Conservation (phyloP, 2,113 vertebrate genomes). For the Gallinago undulata region DNA sequence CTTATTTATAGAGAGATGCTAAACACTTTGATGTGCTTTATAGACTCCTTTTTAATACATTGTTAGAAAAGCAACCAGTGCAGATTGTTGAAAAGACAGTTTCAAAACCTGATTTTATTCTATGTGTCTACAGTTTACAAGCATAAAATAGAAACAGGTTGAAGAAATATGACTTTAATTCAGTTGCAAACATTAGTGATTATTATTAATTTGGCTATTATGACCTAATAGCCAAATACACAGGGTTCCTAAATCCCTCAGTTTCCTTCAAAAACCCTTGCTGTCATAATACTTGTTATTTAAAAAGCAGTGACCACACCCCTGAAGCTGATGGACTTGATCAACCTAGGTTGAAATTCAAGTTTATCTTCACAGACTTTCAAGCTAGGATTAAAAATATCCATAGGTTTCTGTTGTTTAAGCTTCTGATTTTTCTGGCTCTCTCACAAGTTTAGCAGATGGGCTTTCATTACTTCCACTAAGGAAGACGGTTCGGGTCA, state of each 20-base stretch:
- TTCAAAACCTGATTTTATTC: not conserved
- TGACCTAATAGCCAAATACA: not conserved
- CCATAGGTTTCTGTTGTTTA: not conserved
- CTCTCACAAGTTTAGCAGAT: not conserved
- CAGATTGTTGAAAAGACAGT: not conserved
- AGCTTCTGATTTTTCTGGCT: not conserved
- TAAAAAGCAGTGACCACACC: not conserved
- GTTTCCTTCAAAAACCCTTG: not conserved
- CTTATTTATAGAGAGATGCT: not conserved
- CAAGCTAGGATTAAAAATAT: not conserved
- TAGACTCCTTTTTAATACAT: not conserved
- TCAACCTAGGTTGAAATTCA: not conserved
- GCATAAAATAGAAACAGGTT: not conserved
- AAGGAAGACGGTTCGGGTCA: not conserved
- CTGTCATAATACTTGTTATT: not conserved
- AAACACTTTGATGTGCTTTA: not conserved
- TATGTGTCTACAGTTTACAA: not conserved
- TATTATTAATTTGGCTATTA: too few species aligned
- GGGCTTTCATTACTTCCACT: not conserved
- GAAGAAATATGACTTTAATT: not conserved
- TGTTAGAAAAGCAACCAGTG: not conserved
- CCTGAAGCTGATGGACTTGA: not conserved
- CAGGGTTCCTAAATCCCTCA: not conserved
- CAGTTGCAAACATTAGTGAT: not conserved
- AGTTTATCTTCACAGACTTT: not conserved